Evolutionary conservation across 2,888 invertebrate genomes (phyloP), one percentile per base, ranked within the genome.

Genomic region (Mythimna ferrago): DNA sequence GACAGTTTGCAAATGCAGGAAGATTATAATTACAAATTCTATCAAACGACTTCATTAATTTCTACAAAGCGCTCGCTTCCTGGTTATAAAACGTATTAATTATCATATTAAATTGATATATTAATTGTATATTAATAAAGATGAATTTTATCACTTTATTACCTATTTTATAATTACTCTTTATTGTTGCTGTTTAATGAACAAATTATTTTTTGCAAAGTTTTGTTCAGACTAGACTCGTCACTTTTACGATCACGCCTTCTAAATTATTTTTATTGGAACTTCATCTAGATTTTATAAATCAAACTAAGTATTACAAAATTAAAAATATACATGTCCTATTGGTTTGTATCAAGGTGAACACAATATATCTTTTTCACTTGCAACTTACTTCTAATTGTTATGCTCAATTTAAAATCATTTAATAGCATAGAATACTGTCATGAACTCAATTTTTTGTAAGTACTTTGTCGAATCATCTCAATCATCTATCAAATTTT

Each of bases 1-100:
- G 2, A 60, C 6, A 56, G 1, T 48, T 48, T 19, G 16, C 16
- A 53, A 32, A 63, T 64, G 48, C 76, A 78, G 54, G 76, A 64
- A 64, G 53, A 78, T 61, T 41, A 6, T 72, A 60, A 78, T 71
- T 35, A 64, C 16, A 2, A 78, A 6, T 58, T 70, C 41, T 57
- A 65, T 48, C 16, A 57, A 73, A 79, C 38, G 19, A 66, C 32
- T 79, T 73, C 32, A 73, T 76, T 79, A 44, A 65, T 72, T 79
- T 66, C 65, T 73, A 62, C 44, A 77, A 53, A 73, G 19, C 51
- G 26, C 6, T 56, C 9, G n/a, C 38, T 79, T 79, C 73, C 73
- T 65, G 65, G 53, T 58, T 56, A 78, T 78, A 65, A 65, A 54
- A 53, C 38, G 3, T 21, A 16, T 73, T 65, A 65, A 35, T 76